These are phyloP conservation scores for Hyalella azteca DNA, from an alignment of 2,888 invertebrate genomes.

Conservation along the genomic window DNA sequence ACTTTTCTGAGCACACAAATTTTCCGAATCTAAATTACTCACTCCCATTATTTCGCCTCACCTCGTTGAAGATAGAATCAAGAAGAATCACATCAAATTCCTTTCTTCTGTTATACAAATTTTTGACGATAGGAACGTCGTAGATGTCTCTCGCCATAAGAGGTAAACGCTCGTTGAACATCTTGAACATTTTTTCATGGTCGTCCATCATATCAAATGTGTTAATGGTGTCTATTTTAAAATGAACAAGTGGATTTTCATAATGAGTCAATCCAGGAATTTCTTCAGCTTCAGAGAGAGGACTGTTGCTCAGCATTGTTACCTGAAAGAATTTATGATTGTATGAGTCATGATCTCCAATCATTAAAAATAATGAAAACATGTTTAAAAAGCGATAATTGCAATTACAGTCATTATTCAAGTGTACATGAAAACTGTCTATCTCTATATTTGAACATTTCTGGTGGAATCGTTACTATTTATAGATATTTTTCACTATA, in stretches of 20 bases:
- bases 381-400: too few species aligned
- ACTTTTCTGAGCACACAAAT: too few species aligned
- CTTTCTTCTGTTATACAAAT: slow-evolving; percentile 46
- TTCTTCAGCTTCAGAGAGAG: background rate
- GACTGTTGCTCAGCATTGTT: slow-evolving; percentile 38
- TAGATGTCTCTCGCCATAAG: slow-evolving; percentile 45
- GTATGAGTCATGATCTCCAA: too few species aligned
- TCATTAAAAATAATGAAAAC: too few species aligned
- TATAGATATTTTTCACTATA: too few species aligned
- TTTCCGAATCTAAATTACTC: too few species aligned
- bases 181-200: background rate
- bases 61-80: slow-evolving; percentile 48
- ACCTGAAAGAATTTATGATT: background rate
- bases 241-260: background rate
- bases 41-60: too few species aligned
- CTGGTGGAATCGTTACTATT: too few species aligned
- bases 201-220: slow-evolving; percentile 1
- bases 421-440: too few species aligned
- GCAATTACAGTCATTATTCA: too few species aligned
- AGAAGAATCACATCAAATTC: slow-evolving; percentile 50
- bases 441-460: too few species aligned
- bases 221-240: slow-evolving; percentile 6
- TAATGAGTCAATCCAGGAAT: background rate
- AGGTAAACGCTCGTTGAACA: slow-evolving; percentile 18
- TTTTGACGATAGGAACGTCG: slow-evolving; percentile 41